phyloP scores from a whole-genome alignment of 2,888 invertebrate genomes.

The Ceriagrion tenellum region DNA sequence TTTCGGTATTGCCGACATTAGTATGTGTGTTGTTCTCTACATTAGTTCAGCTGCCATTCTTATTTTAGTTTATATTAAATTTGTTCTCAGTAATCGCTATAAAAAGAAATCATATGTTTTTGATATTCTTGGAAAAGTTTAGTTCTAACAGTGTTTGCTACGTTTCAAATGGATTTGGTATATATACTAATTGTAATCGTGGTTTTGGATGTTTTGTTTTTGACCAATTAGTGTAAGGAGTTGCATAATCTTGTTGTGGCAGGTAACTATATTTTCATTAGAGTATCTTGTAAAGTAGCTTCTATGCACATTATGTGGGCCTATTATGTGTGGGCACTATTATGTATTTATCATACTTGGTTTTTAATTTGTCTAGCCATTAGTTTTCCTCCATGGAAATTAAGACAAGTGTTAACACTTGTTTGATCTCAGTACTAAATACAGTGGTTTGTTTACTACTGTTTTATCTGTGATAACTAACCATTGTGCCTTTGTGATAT shows the following conservation, averaged over 20 bases:
- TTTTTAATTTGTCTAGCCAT: neutral
- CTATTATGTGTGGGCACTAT: too few relatives aligned
- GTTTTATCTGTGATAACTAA: conserved; percentile 58
- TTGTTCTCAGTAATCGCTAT: conserved; percentile 85
- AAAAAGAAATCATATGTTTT: conserved; percentile 87
- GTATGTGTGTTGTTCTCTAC: conserved; percentile 88
- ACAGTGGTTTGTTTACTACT: conserved; percentile 27
- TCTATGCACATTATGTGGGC: conserved; percentile 25
- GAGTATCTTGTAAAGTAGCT: neutral
- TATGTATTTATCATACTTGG: neutral
- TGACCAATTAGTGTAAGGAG: neutral
- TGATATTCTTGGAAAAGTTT: conserved; percentile 86
- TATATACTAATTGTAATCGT: conserved; percentile 69
- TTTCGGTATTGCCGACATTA: conserved; percentile 85
- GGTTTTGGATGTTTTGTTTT: conserved; percentile 13
- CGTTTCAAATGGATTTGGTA: neutral
- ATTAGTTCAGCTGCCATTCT: conserved; percentile 87
- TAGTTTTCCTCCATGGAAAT: neutral
- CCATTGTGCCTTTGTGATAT: conserved; percentile 62
- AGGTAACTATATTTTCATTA: conserved; percentile 23
- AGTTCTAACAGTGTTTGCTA: conserved; percentile 73
- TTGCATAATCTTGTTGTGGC: neutral
- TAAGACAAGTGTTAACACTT: neutral
- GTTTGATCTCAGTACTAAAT: conserved; percentile 60
- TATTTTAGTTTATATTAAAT: conserved; percentile 87